Conservation (phyloP, 1,140 invertebrate species). For the Drosophila sucinea region DNA sequence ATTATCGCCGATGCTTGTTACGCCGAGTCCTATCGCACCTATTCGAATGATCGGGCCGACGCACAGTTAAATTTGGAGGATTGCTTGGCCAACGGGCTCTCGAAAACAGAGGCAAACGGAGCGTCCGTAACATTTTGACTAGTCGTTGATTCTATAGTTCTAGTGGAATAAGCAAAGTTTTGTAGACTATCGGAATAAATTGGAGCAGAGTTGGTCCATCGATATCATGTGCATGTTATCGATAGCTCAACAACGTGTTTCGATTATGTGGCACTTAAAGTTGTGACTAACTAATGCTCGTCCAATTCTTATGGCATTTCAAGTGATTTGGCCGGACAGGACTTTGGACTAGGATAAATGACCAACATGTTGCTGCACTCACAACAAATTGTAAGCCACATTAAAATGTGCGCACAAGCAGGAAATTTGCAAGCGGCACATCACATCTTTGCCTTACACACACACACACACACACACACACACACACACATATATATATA, state of each 20-base stretch:
- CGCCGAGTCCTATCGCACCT: not conserved
- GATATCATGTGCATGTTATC: not conserved
- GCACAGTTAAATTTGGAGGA: not conserved
- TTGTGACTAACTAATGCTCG: not conserved
- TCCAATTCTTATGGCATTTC: constrained; percentile 33
- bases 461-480: constrained; percentile 28
- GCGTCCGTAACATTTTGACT: not conserved
- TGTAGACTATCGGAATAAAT: not conserved
- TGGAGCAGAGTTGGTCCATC: too few species aligned
- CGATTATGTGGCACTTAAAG: too few species aligned
- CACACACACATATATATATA: constrained; percentile 16
- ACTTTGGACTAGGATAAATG: constrained; percentile 55
- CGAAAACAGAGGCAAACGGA: not conserved
- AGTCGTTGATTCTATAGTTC: not conserved
- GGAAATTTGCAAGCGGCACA: constrained; percentile 38
- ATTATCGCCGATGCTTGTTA: not conserved
- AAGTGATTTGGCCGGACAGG: constrained; percentile 44
- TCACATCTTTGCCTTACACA: not conserved
- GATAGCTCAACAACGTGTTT: not conserved
- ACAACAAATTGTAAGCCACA: constrained; percentile 37
- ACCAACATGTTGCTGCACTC: constrained; percentile 51
- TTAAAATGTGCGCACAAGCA: constrained; percentile 44
- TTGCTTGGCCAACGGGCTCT: not conserved
- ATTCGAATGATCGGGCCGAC: not conserved
- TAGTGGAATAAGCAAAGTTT: not conserved